A percentile compares a stretch with the other conserved stretches of the same genome.
Evolutionary conservation across 2,113 vertebrate species (phyloP).

Genomic region (Phaetusa simplex): DNA sequence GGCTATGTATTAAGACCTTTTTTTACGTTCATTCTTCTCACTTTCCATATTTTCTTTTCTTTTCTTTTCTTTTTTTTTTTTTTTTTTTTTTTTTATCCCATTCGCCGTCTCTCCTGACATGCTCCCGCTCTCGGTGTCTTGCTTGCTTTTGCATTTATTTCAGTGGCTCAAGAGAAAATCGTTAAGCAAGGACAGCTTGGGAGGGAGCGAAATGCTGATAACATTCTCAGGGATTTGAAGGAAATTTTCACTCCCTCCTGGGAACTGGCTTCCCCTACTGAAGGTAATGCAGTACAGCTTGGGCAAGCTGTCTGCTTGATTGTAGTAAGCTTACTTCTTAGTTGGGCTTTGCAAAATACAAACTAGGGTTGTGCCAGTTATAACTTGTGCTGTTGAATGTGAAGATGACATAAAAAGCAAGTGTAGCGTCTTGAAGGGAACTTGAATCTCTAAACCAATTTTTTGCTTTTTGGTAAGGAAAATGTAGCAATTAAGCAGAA

Average conservation of each 20-base stretch:
- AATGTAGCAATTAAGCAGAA: neutral
- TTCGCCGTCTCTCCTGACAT: neutral
- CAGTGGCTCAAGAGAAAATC: conserved; percentile 71
- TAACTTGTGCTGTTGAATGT: neutral
- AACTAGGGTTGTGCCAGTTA: conserved; percentile 51
- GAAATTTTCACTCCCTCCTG: conserved; percentile 81
- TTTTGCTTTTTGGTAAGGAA: neutral
- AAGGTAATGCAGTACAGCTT: conserved; percentile 73
- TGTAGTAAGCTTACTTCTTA: conserved; percentile 41
- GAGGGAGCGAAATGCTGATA: conserved; percentile 77
- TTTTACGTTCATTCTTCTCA: neutral
- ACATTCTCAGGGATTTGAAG: conserved; percentile 81
- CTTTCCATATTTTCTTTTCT: neutral
- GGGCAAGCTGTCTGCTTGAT: conserved; percentile 31
- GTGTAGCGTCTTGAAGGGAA: neutral
- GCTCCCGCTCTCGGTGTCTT: neutral
- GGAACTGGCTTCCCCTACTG: conserved; percentile 76
- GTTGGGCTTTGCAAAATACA: conserved; percentile 40
- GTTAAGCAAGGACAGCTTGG: conserved; percentile 68
- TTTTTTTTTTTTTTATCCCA: neutral
- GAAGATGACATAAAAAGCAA: neutral
- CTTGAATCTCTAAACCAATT: neutral
- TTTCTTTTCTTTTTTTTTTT: neutral
- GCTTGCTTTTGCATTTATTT: conserved; percentile 60
- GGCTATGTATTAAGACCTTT: neutral